These are phyloP conservation scores for Caracal caracal DNA, from an alignment of 2,113 vertebrate species.

Conservation along the genomic window DNA sequence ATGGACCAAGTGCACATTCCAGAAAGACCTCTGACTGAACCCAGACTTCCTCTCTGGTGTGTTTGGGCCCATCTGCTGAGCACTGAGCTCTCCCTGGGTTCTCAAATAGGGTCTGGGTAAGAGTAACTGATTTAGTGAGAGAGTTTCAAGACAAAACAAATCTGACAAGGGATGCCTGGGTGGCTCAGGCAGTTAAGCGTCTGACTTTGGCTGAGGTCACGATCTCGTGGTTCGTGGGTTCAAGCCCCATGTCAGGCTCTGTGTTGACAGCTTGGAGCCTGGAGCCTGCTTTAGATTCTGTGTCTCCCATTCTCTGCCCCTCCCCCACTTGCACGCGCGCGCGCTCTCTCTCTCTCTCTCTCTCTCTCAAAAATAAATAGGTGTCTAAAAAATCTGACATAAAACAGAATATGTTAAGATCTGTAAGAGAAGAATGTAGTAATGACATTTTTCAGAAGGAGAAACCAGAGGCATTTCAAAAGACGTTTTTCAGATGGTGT, in stretches of 20 bases:
- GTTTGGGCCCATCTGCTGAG: background rate
- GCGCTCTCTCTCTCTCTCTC: too few relatives aligned
- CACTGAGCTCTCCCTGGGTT: background rate
- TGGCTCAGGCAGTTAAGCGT: too few relatives aligned
- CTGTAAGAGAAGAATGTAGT: background rate
- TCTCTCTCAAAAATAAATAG: too few relatives aligned
- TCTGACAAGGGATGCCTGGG: background rate
- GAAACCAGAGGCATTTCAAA: background rate
- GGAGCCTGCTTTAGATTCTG: too few relatives aligned
- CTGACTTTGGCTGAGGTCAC: too few relatives aligned
- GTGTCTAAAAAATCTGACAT: background rate
- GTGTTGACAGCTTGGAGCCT: too few relatives aligned
- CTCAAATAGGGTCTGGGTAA: background rate
- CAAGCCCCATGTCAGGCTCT: too few relatives aligned
- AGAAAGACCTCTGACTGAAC: background rate
- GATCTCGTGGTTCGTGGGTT: too few relatives aligned
- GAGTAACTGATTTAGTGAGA: background rate
- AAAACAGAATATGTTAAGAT: background rate
- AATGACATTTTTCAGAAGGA: background rate
- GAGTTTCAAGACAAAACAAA: background rate
- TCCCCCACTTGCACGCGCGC: accelerated
- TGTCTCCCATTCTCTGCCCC: too few relatives aligned
- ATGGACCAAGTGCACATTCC: background rate
- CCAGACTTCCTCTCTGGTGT: background rate
- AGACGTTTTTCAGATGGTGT: background rate